Evolutionary conservation across 2,797 vertebrate genomes (phyloP), one percentile per base, ranked within the genome.

Genomic region (Sebastes trivittatus): DNA sequence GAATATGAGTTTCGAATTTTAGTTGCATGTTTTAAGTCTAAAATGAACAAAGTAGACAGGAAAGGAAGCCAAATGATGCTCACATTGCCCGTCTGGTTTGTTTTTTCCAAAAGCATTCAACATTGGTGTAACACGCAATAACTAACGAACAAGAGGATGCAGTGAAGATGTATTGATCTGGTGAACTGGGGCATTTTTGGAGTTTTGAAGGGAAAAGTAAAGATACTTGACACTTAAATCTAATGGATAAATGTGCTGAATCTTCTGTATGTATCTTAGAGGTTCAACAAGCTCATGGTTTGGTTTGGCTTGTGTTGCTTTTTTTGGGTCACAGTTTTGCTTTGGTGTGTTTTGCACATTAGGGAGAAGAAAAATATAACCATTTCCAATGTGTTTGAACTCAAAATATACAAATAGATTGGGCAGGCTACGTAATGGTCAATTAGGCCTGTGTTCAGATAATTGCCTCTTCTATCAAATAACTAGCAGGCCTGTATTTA

Each of bases 281-380:
- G 36, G 36, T 38, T 14, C 36, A 38, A 38, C 36, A 38, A 38
- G 0, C 36, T 38, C 36, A 38, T 0, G 13, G 36, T 38, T 38
- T 13, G 11, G 36, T 38, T 38, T 0, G 36, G 36, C 36, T 38
- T 38, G 36, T 38, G 0, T 38, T 38, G 36, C 36, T 38, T 38
- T 38, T 38, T 38, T 38, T 38, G 36, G 13, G 36, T 38, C 13
- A 38, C 13, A 4, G 13, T 38, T 38, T 38, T 2, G 5, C 5
- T 38, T 38, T 38, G 36, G 36, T 38, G 0, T 38, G 1, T 38
- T 38, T 38, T 38, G 36, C 13, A 38, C 0, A 38, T 38, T 38
- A 14, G 36, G 36, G 13, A 38, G 13, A 38, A 38, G 13, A 38
- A 38, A 14, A 38, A 38, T 38, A 14, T 38, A 14, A 38, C 5